These are phyloP conservation scores for Zeus faber DNA, from an alignment of 2,113 vertebrate species.

Conservation along the genomic window DNA sequence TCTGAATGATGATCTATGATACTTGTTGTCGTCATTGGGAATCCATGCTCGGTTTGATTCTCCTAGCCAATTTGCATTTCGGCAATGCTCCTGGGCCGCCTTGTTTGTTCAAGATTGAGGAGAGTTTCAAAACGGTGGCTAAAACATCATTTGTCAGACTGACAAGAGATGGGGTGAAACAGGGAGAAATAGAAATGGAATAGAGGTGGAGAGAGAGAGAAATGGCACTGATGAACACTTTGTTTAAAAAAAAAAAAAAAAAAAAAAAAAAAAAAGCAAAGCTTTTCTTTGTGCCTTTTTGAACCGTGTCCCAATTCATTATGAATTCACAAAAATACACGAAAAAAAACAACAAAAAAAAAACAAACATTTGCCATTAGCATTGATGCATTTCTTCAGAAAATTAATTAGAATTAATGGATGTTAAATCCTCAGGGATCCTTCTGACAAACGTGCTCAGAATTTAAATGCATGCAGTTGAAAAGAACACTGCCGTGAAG, in stretches of 20 bases:
- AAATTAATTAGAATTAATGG: conserved; percentile 42
- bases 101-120: neutral
- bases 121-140: conserved; percentile 4
- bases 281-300: conserved; percentile 21
- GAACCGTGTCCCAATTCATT: conserved; percentile 25
- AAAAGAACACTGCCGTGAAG: neutral
- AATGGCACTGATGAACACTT: conserved; percentile 8
- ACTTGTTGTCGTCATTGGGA: neutral
- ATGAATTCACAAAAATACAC: conserved; percentile 54
- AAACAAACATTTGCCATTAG: too few species aligned
- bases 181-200: conserved; percentile 3
- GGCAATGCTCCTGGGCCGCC: neutral
- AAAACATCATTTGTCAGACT: conserved; percentile 15
- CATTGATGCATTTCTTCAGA: conserved; percentile 23
- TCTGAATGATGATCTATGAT: conserved; percentile 4
- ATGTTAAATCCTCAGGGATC: conserved; percentile 30
- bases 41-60: conserved; percentile 10
- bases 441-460: neutral
- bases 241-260: conserved; percentile 6
- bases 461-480: neutral
- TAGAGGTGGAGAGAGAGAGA: conserved; percentile 9
- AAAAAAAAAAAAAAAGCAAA: neutral
- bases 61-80: too few species aligned
- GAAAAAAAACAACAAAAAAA: too few species aligned
- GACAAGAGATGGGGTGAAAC: neutral